These are phyloP conservation scores for Cichlasoma orientale DNA, from an alignment of 2,797 vertebrate species.

Conservation along the genomic window DNA sequence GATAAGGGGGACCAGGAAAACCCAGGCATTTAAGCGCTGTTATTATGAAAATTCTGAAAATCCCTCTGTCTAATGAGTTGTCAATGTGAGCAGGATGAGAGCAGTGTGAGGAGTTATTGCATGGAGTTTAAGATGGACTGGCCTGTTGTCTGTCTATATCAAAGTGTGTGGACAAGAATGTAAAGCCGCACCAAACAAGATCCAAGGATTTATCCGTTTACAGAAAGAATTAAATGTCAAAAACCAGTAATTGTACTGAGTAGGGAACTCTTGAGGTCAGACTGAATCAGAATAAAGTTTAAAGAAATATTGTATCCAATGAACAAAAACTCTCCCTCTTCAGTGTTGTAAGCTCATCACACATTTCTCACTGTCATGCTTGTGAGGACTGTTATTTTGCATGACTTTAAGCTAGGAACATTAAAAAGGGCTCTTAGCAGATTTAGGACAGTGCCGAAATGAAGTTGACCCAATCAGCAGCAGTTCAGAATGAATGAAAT, in stretches of 20 bases:
- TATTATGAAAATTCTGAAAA: constrained; percentile 71
- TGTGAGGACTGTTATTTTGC: constrained; percentile 55
- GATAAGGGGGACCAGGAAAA: constrained; percentile 60
- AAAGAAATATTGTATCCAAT: constrained; percentile 28
- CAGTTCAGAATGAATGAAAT: constrained; percentile 64
- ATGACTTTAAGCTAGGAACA: constrained; percentile 67
- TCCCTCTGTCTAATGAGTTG: constrained; percentile 76
- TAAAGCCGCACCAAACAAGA: constrained; percentile 1
- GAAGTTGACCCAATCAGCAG: constrained; percentile 74
- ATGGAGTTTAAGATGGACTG: constrained; percentile 41
- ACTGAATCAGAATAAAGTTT: constrained; percentile 28
- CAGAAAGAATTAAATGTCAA: constrained; percentile 25
- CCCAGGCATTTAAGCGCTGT: constrained; percentile 69
- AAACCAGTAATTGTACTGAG: constrained; percentile 33
- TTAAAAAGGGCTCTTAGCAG: constrained; percentile 63
- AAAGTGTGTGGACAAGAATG: background rate
- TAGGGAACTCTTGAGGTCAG: constrained; percentile 28
- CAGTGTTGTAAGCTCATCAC: constrained; percentile 26
- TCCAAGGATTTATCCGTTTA: constrained; percentile 24
- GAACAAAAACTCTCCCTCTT: constrained; percentile 20
- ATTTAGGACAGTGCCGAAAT: constrained; percentile 71
- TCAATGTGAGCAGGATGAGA: constrained; percentile 61
- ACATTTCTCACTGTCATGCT: constrained; percentile 38
- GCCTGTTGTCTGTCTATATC: constrained; percentile 19
- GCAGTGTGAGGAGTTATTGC: constrained; percentile 45